These are phyloP conservation scores for Neodiprion pinetum DNA, from an alignment of 1,140 invertebrate species.

Conservation along the genomic window DNA sequence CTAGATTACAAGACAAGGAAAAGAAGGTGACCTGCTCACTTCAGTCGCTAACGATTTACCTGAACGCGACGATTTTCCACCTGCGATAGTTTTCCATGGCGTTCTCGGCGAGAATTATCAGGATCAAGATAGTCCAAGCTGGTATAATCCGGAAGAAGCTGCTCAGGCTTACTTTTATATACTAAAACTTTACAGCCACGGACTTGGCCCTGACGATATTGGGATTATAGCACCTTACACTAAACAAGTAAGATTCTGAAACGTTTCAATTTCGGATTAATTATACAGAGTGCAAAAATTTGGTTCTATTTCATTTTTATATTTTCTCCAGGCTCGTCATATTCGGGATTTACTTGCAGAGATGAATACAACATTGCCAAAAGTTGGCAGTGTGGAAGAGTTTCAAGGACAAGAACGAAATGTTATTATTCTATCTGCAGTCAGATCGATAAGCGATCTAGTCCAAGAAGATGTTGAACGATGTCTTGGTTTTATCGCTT, in stretches of 20 bases:
- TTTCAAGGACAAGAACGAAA: constrained; percentile 93
- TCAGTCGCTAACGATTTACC: constrained; percentile 46
- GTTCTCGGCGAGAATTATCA: constrained; percentile 78
- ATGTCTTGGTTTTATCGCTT: constrained; percentile 78
- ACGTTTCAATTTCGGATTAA: background rate
- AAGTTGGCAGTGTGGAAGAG: constrained; percentile 94
- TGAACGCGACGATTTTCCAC: constrained; percentile 50
- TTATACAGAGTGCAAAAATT: background rate
- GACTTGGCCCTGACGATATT: constrained; percentile 75
- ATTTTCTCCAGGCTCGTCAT: constrained; percentile 71
- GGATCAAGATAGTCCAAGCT: constrained; percentile 78
- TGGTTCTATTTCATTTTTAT: constrained; percentile 13
- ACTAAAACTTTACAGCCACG: constrained; percentile 69
- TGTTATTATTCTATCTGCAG: constrained; percentile 87
- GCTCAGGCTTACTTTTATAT: constrained; percentile 72
- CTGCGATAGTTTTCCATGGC: constrained; percentile 81
- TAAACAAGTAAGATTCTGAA: constrained; percentile 79
- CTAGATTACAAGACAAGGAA: constrained; percentile 37
- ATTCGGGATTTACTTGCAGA: constrained; percentile 73
- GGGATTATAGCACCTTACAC: constrained; percentile 94
- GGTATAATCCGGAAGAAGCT: constrained; percentile 89
- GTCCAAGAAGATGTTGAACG: constrained; percentile 65
- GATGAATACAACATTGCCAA: constrained; percentile 72
- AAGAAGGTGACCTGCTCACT: constrained; percentile 47
- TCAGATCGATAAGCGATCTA: constrained; percentile 68